Evolutionary conservation across 2,113 vertebrate species (phyloP), one percentile per base, ranked within the genome.

Genomic region (Vombatus ursinus): DNA sequence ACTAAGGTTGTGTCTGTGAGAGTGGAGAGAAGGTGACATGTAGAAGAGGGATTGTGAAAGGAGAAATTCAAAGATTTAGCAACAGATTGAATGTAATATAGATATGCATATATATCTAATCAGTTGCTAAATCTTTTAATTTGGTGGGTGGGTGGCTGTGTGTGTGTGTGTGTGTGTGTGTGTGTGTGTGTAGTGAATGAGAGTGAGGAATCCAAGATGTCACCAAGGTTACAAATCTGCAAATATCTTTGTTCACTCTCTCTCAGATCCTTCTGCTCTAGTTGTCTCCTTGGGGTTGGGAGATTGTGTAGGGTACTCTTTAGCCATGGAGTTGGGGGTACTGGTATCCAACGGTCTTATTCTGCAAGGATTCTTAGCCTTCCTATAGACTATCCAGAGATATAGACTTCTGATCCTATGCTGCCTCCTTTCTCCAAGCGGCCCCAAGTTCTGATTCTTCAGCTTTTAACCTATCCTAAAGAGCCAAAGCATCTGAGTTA

Each of bases 171-270:
- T n/a, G 24, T 28, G 24, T 77, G 1, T 77, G 26, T n/a, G 1
- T n/a, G 14, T 68, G 12, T 37, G 1, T 68, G 31, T 77, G 6
- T 68, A 68, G 28, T 68, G 61, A 37, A 68, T 25, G 8, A 37
- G 31, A 68, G 54, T 26, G 57, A 68, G 3, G 12, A 68, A 68
- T 68, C 61, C 31, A 68, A 68, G 31, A 68, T 68, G 31, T 37
- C 61, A 68, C 12, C 57, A 68, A 31, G 3, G 12, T 37, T 14
- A 28, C 28, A 68, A 68, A 68, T 31, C 31, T 68, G 31, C 11
- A 14, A 68, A 37, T 11, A 31, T 95, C 90, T 94, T 89, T 57
- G 93, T 96, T 31, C 37, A 37, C 31, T 96, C 68, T 95, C 48
- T 53, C 90, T 94, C 8, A 96, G 89, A 48, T n/a, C 24, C 51